Evolutionary conservation across 2,888 invertebrate species (phyloP), one percentile per base, ranked within the genome.

Genomic region (Eudasyphora cyanicolor): DNA sequence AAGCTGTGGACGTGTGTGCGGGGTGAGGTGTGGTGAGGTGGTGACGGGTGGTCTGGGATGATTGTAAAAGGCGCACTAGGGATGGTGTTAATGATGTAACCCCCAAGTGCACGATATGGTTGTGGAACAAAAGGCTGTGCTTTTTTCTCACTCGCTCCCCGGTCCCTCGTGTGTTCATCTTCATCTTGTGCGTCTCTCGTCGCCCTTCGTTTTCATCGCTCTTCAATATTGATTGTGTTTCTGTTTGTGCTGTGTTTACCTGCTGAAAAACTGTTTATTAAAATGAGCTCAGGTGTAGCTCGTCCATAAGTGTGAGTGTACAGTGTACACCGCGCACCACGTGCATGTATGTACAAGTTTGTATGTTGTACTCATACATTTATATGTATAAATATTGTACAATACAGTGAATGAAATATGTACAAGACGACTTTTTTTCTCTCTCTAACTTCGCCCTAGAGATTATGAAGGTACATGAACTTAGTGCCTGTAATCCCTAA

Each of bases 181-280:
- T 14, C 12, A 12, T 57, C 24, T 8, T 57, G 12, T 57, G 17
- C 49, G 0, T 10, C 54, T 3, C 17, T 51, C 49, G 1, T 1
- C 54, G 2, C 17, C 49, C 49, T 42, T 76, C 19, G 57, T 64
- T 54, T 24, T 62, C 79, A 75, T 83, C 77, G 57, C 74, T 27
- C 81, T 80, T 69, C 21, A 62, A 74, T 83, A 82, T 79, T 83
- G 79, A 82, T 83, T 85, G 77, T 83, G 83, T 85, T 83, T 82
- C 71, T 71, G n/a, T n/a, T n/a, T n/a, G n/a, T n/a, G n/a, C n/a
- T n/a, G n/a, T n/a, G n/a, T n/a, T n/a, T n/a, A n/a, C n/a, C n/a
- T n/a, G n/a, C 24, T 35, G 67, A 21, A 79, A 79, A 74, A 75
- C 77, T 79, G 67, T 85, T 85, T 83, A 83, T 85, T 73, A 83